Evolutionary conservation across 2,888 invertebrate genomes (phyloP), one percentile per base, ranked within the genome.

Genomic region (Creontiades dilutus): DNA sequence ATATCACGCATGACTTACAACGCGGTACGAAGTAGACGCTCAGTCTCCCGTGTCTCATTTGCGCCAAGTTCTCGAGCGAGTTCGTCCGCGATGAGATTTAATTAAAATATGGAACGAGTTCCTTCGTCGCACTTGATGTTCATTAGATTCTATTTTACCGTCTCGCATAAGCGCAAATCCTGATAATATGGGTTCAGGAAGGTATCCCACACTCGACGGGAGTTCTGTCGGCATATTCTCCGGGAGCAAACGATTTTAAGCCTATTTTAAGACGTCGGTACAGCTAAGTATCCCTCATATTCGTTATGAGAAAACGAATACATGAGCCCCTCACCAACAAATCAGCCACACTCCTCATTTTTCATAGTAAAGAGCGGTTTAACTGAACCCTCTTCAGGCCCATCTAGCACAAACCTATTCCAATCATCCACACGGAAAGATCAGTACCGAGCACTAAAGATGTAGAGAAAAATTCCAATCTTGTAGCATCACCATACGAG

Each of bases 41-140:
- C 68, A 52, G 52, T 52, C 52, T 52, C 37, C 37, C n/a, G 57
- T n/a, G 57, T 68, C 68, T 68, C 68, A 27, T 68, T 68, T 57
- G n/a, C 57, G n/a, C 19, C 57, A 57, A n/a, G 37, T 68, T 68
- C 19, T 27, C 68, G 19, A 23, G 68, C 19, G 68, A 23, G 19
- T 68, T 27, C 23, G 0, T 68, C 19, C 68, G 68, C 23, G 68
- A 68, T 68, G 68, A 27, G 68, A 68, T 68, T 23, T 68, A 68
- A 68, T 68, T 68, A 68, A 61, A 68, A 68, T 68, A 68, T 68
- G 68, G 68, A 68, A 68, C 68, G 68, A 68, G 68, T 68, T 68
- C 68, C 68, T 68, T 68, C 68, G 23, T 12, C 68, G 68, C 68
- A 68, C 68, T 68, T 68, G 23, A 19, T 23, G 68, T 68, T 68